phyloP scores from a whole-genome alignment of 2,888 invertebrate genomes.

The Campoletis raptor region DNA sequence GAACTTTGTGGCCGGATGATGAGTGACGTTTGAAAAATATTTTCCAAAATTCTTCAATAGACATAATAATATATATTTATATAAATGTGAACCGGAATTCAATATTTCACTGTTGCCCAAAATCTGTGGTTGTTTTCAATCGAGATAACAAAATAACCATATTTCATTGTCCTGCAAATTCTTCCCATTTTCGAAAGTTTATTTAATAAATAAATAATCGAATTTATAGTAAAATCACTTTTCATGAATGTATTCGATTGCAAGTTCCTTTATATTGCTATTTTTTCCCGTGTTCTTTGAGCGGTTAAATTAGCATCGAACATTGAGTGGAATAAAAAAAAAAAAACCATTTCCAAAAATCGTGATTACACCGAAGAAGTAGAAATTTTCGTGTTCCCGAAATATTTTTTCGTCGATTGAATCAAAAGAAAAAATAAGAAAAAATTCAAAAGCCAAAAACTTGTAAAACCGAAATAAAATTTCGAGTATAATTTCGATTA shows the following conservation, averaged over 20 bases:
- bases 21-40: constrained; percentile 61
- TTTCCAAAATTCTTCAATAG: constrained; percentile 39
- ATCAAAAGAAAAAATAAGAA: not conserved
- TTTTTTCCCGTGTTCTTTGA: not conserved
- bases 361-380: not conserved
- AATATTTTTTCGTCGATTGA: not conserved
- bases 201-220: not conserved
- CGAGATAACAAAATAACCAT: constrained; percentile 26
- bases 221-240: not conserved
- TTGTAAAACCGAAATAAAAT: constrained; percentile 18
- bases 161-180: not conserved
- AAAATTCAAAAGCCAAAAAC: constrained; percentile 24
- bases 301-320: not conserved
- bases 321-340: not conserved
- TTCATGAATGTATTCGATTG: not conserved
- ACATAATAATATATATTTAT: constrained; percentile 8
- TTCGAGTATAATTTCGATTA: constrained; percentile 54
- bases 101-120: constrained; percentile 50
- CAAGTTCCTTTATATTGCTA: not conserved
- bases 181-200: not conserved
- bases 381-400: not conserved
- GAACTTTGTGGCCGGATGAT: constrained; percentile 31
- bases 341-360: not conserved
- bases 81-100: constrained; percentile 40
- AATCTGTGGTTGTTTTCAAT: constrained; percentile 42